These are phyloP conservation scores for Trypoxylon attenuatum DNA, from an alignment of 2,888 invertebrate species.

Conservation along the genomic window DNA sequence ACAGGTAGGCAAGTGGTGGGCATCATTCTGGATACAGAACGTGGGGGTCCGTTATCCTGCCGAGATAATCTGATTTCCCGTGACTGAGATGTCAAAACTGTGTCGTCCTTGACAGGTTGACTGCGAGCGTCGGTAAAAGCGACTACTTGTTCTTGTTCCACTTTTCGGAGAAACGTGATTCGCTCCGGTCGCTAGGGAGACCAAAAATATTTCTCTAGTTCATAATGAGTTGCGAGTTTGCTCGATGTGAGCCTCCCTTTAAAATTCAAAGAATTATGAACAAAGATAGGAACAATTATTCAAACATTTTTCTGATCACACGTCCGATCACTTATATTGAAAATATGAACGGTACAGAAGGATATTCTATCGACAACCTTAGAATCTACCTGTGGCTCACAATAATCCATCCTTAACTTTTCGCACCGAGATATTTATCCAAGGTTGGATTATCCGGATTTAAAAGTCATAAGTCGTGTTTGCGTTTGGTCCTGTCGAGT, in stretches of 20 bases:
- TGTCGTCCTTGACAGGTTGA: conserved; percentile 57
- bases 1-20: conserved; percentile 33
- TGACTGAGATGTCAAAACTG: conserved; percentile 71
- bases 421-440: conserved; percentile 45
- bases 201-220: conserved; percentile 4
- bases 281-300: too few species aligned
- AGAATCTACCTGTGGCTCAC: conserved; percentile 22
- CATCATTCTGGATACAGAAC: conserved; percentile 31
- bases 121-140: background rate
- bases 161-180: conserved; percentile 24
- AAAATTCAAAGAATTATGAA: background rate
- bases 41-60: conserved; percentile 61
- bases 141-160: background rate
- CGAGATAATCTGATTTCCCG: conserved; percentile 70
- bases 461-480: conserved; percentile 59
- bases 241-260: too few species aligned
- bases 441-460: conserved; percentile 59
- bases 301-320: too few species aligned
- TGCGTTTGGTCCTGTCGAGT: too few species aligned
- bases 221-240: too few species aligned
- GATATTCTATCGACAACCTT: too few species aligned
- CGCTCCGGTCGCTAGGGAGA: background rate
- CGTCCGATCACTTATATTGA: too few species aligned
- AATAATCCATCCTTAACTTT: conserved; percentile 21
- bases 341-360: too few species aligned